Percentiles rank a stretch among this genome's conserved stretches.
Evolutionary conservation across 2,113 vertebrate species (phyloP).

Genomic region (Nothobranchius kuhntae): DNA sequence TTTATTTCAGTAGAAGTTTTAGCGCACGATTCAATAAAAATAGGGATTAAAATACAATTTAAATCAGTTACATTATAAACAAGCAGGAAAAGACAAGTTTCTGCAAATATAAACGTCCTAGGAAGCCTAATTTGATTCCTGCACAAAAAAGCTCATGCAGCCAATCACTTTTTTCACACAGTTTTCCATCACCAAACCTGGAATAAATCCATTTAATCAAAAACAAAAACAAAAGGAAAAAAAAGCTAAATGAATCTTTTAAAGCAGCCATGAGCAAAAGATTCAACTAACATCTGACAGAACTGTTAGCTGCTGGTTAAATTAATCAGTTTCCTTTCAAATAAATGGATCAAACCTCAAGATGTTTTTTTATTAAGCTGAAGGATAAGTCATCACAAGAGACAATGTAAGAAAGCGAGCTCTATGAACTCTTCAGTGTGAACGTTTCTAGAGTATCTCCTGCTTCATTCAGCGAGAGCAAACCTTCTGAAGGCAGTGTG

Average conservation of each 20-base stretch:
- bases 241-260: conserved; percentile 3
- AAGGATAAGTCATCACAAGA: conserved; percentile 11
- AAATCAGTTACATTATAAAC: too few species aligned
- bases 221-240: neutral
- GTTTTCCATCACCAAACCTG: neutral
- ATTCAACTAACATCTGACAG: neutral
- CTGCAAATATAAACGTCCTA: too few species aligned
- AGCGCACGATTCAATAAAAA: too few species aligned
- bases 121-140: neutral
- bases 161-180: neutral
- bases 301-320: conserved; percentile 16
- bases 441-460: neutral
- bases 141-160: neutral
- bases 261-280: neutral
- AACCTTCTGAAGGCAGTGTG: conserved; percentile 12
- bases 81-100: too few species aligned
- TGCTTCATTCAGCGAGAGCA: conserved; percentile 45
- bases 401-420: too few species aligned
- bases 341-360: neutral
- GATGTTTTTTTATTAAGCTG: neutral
- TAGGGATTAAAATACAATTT: too few species aligned
- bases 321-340: neutral
- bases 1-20: too few species aligned
- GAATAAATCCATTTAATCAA: neutral
- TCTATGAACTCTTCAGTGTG: too few species aligned